Conservation (phyloP, 2,888 invertebrate genomes). For the Melieria picta region DNA sequence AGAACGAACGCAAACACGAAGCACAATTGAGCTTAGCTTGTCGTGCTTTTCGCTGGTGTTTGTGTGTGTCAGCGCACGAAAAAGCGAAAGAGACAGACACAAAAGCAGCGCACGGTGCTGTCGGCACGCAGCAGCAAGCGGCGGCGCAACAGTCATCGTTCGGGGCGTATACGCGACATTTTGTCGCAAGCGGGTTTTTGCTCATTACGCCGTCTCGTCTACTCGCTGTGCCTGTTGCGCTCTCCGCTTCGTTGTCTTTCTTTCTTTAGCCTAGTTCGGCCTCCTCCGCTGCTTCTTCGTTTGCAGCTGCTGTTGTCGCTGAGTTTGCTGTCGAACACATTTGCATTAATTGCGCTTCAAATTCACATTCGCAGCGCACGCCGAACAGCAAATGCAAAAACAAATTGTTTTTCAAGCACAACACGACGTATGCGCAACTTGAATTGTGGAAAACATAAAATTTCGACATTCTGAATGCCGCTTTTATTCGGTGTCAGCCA, state of each 20-base stretch:
- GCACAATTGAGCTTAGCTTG: no score
- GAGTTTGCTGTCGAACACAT: not conserved
- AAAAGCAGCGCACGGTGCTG: no score
- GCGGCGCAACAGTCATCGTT: not conserved
- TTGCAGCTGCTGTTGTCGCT: not conserved
- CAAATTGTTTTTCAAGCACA: not conserved
- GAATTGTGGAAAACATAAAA: not conserved
- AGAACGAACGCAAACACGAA: no score
- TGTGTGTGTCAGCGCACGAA: no score
- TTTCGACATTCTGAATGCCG: no score
- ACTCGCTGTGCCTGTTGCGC: constrained; percentile 15
- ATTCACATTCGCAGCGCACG: not conserved
- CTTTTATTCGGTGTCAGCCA: no score
- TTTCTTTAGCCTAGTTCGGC: not conserved
- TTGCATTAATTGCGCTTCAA: constrained; percentile 18
- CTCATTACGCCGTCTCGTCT: not conserved
- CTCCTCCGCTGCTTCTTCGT: not conserved
- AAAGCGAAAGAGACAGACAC: no score
- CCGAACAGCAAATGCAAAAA: not conserved
- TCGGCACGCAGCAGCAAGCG: not conserved
- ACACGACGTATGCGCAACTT: constrained; percentile 31
- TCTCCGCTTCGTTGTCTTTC: constrained; percentile 2
- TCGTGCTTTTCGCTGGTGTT: no score
- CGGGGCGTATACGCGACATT: constrained; percentile 29
- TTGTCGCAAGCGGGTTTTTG: not conserved